phyloP scores from a whole-genome alignment of 2,888 invertebrate species.

The Caradrina kadenii region DNA sequence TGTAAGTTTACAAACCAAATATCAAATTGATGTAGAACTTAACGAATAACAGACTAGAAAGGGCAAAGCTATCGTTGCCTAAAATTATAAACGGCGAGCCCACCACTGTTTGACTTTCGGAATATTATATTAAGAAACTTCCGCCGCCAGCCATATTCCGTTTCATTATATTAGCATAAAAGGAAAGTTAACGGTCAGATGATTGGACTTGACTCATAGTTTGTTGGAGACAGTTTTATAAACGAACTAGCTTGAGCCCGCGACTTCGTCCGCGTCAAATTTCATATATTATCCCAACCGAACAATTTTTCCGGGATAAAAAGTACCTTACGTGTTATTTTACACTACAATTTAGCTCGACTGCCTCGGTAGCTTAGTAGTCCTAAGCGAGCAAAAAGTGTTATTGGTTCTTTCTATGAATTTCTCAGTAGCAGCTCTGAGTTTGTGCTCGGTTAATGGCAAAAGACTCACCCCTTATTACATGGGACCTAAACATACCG shows the following conservation, averaged over 20 bases:
- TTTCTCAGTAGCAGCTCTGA: too few relatives aligned
- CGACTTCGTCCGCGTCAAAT: too few relatives aligned
- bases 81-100: slow-evolving; percentile 73
- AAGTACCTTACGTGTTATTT: too few relatives aligned
- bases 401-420: too few relatives aligned
- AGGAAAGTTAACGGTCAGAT: slow-evolving; percentile 75
- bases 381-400: too few relatives aligned
- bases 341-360: too few relatives aligned
- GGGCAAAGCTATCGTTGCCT: slow-evolving; percentile 62
- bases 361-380: too few relatives aligned
- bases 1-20: slow-evolving; percentile 44
- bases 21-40: slow-evolving; percentile 48
- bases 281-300: too few relatives aligned
- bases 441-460: too few relatives aligned
- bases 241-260: slow-evolving; percentile 29
- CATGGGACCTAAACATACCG: too few relatives aligned
- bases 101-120: slow-evolving; percentile 74
- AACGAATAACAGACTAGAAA: slow-evolving; percentile 58
- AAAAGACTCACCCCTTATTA: too few relatives aligned
- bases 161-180: slow-evolving; percentile 79
- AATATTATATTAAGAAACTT: slow-evolving; percentile 82
- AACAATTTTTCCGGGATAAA: too few relatives aligned
- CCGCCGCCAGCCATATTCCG: slow-evolving; percentile 60
- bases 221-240: slow-evolving; percentile 55
- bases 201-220: slow-evolving; percentile 65